These are phyloP conservation scores for Ophiodon elongatus DNA, from an alignment of 2,113 vertebrate genomes.

Conservation along the genomic window DNA sequence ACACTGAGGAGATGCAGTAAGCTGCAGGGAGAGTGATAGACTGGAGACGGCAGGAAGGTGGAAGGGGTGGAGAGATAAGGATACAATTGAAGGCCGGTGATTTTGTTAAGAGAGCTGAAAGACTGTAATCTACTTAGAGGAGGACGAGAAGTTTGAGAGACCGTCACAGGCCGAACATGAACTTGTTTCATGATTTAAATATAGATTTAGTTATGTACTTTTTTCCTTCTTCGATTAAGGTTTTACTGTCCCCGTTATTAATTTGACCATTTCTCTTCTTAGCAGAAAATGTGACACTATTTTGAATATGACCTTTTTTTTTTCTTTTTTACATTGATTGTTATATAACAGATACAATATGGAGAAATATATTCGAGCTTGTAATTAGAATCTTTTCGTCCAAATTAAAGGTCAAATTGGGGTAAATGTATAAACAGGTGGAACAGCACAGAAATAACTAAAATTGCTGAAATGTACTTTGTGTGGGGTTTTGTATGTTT, in stretches of 20 bases:
- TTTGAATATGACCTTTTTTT: background rate
- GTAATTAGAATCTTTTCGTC: too few species aligned
- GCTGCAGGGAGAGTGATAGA: slow-evolving; percentile 18
- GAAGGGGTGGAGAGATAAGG: slow-evolving; percentile 57
- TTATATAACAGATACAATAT: background rate
- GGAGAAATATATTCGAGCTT: background rate
- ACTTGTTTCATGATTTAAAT: background rate
- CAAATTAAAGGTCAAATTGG: background rate
- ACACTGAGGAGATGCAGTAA: background rate
- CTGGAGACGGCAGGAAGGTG: slow-evolving; percentile 2
- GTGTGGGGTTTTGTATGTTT: too few species aligned
- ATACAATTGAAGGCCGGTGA: slow-evolving; percentile 63
- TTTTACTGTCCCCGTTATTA: background rate
- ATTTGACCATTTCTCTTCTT: background rate
- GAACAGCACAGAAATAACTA: too few species aligned
- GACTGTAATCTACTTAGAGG: slow-evolving; percentile 65
- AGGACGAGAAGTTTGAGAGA: background rate
- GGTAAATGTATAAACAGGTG: background rate
- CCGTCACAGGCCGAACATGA: background rate
- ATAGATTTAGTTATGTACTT: background rate
- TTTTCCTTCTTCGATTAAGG: too few species aligned
- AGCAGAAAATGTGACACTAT: background rate
- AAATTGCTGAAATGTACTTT: too few species aligned
- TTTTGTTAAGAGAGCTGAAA: slow-evolving; percentile 71
- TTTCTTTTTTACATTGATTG: too few species aligned